Base-by-base conservation (phyloP, 1,140 invertebrate genomes). In the Heliothis virescens region DNA sequence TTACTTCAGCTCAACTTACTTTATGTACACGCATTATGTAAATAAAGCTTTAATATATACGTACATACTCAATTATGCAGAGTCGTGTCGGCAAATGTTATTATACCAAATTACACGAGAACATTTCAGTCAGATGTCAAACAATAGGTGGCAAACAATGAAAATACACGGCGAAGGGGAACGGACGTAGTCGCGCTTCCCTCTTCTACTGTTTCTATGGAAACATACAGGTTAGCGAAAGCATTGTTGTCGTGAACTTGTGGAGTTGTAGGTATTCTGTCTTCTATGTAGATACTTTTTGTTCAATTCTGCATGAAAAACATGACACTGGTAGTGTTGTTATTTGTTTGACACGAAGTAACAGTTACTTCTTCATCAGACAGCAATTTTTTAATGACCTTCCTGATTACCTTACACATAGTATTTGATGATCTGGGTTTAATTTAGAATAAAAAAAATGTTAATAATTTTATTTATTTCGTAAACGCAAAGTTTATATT, bases 71-170 rank as follows among this genome's bases (percentile, higher is more conserved):
- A 79, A 79, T 82, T 79, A 82, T 82, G 73, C 73, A 77, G 77
- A 79, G 53, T 72, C 65, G 73, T 26, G 48, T 72, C 73, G 41
- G 62, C 79, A 83, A 83, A 79, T 80, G 75, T 82, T 82, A 82
- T 82, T 82, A 82, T 78, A 82, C 77, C 57, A 57, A 82, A 82
- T 79, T 82, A 82, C 81, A 79, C 73, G 69, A 47, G 73, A 82
- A 79, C 78, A 57, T 79, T 79, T 72, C 63, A 72, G 62, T 55
- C 73, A 41, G 55, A 76, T 76, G 77, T 75, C 81, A 82, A 82
- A 82, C 77, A 82, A 82, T 82, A 78, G 78, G 57, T 15, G 21
- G 79, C 71, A 71, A 75, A 59, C 63, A 80, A 57, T 76, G 62
- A 29, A 65, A 80, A 71, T 26, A 69, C 41, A 75, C 52, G 79